Percentiles rank a stretch among this genome's conserved stretches.
Evolutionary conservation across 2,888 invertebrate genomes (phyloP).

Genomic region (Sepioteuthis lessoniana): DNA sequence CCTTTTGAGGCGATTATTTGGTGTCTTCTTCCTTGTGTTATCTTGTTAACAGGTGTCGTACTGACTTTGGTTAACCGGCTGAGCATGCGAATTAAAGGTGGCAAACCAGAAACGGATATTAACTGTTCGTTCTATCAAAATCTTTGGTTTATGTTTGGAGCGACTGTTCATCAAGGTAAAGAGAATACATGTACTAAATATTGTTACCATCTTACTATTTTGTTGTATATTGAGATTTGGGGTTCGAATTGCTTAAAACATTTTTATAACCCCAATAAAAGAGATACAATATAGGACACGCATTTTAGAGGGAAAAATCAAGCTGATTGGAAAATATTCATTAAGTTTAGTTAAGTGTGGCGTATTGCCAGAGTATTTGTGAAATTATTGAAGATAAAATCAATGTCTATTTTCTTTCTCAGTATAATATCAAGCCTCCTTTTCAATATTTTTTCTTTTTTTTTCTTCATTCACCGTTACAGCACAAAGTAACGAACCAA

Average conservation of each 20-base stretch:
- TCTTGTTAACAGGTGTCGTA: constrained; percentile 57
- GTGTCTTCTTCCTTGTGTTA: constrained; percentile 55
- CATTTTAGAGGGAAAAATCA: too few relatives aligned
- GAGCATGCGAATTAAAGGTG: constrained; percentile 50
- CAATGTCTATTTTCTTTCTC: too few relatives aligned
- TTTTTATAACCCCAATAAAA: background rate
- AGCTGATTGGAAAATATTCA: too few relatives aligned
- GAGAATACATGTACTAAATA: background rate
- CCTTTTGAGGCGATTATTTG: constrained; percentile 61
- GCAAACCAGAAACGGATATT: background rate
- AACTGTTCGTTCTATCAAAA: constrained; percentile 53
- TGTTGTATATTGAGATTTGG: too few relatives aligned
- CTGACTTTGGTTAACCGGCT: constrained; percentile 57
- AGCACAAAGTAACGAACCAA: constrained; percentile 54
- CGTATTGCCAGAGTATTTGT: too few relatives aligned
- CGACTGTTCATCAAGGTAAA: constrained; percentile 62
- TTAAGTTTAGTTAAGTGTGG: too few relatives aligned
- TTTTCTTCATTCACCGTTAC: background rate
- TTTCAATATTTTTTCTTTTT: background rate
- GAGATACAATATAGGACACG: too few relatives aligned
- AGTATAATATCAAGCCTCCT: background rate
- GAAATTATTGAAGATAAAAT: too few relatives aligned
- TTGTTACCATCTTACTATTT: too few relatives aligned
- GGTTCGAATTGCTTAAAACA: too few relatives aligned
- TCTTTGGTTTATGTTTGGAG: constrained; percentile 60